Conservation (phyloP, 2,888 invertebrate species). For the Lomographa bimaculata region DNA sequence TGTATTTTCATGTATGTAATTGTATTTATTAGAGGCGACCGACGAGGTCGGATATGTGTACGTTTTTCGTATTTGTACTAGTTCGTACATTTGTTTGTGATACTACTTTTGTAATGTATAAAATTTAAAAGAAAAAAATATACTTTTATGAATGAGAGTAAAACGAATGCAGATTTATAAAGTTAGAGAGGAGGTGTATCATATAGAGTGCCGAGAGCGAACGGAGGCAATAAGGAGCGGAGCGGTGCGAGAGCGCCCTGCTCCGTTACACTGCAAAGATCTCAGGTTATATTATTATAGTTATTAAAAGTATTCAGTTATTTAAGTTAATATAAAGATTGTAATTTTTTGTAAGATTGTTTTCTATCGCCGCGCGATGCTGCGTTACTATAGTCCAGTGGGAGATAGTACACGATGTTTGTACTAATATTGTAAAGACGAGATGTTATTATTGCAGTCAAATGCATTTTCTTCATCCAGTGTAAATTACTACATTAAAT, state of each 20-base stretch:
- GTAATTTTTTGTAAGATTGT: conserved; percentile 80
- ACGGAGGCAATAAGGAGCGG: conserved; percentile 56
- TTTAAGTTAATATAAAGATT: conserved; percentile 81
- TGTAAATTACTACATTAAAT: conserved; percentile 74
- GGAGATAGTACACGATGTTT: conserved; percentile 47
- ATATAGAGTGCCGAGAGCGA: conserved; percentile 52
- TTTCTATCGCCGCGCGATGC: conserved; percentile 64
- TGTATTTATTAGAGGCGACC: conserved; percentile 79
- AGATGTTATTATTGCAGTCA: conserved; percentile 55
- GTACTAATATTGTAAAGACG: conserved; percentile 63
- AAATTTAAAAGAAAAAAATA: conserved; percentile 76
- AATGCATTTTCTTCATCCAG: conserved; percentile 78
- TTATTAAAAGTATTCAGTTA: conserved; percentile 83
- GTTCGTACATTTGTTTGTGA: conserved; percentile 84
- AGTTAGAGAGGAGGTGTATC: conserved; percentile 57
- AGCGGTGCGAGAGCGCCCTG: conserved; percentile 39
- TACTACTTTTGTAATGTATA: conserved; percentile 84
- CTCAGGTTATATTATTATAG: conserved; percentile 82
- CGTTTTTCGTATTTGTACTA: conserved; percentile 80
- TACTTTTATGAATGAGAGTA: conserved; percentile 75
- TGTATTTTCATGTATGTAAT: conserved; percentile 75
- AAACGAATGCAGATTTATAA: conserved; percentile 68
- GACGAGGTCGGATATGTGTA: conserved; percentile 65
- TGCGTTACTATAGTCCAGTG: conserved; percentile 62
- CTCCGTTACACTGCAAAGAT: conserved; percentile 71